Conservation (phyloP, 2,797 vertebrate genomes). For the Heliangelus exortis region DNA sequence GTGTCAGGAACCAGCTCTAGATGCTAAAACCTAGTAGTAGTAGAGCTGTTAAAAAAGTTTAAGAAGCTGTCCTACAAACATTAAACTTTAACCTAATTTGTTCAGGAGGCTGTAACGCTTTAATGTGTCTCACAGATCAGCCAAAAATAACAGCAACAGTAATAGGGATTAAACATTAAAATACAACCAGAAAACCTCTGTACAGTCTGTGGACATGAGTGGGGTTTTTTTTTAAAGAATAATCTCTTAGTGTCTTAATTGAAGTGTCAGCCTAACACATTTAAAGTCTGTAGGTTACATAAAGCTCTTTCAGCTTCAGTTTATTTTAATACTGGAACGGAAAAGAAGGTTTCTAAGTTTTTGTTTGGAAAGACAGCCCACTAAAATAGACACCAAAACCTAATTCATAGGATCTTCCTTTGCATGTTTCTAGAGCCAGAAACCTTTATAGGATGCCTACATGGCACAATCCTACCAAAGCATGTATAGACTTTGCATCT, state of each 20-base stretch:
- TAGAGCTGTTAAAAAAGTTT: neutral
- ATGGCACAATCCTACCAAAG: neutral
- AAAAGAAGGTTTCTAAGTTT: neutral
- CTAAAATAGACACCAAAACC: neutral
- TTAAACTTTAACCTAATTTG: conserved; percentile 47
- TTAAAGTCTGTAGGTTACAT: neutral
- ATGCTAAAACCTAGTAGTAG: neutral
- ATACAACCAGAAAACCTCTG: neutral
- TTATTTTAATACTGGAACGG: neutral
- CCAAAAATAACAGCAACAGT: conserved; percentile 20
- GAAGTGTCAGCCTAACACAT: neutral
- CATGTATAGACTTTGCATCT: neutral
- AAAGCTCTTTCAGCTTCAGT: neutral
- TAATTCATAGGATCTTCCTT: neutral
- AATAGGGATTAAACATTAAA: conserved; percentile 1
- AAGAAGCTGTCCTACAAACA: conserved; percentile 34
- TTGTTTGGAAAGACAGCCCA: neutral
- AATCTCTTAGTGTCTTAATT: neutral
- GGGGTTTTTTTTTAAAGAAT: neutral
- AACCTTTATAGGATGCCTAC: neutral
- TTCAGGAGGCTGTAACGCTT: neutral
- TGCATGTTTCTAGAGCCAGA: neutral
- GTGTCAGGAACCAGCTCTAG: conserved; percentile 24
- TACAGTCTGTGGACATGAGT: neutral
- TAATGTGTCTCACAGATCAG: neutral